Percentiles rank a stretch among this genome's conserved stretches.
phyloP scores from a whole-genome alignment of 2,797 vertebrate species.

The Hemitrygon akajei region DNA sequence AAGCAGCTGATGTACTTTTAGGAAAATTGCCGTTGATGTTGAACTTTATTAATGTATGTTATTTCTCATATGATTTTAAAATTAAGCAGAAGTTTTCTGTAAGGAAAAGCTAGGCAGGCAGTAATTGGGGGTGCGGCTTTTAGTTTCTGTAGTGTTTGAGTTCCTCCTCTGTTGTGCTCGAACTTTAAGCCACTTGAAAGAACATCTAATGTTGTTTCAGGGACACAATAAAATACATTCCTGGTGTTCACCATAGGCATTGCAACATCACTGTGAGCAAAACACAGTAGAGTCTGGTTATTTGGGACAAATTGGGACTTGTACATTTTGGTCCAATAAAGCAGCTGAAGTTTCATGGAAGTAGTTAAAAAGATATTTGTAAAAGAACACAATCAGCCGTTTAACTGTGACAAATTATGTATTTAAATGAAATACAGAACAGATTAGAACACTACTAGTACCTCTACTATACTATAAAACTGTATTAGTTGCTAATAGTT shows the following conservation, averaged over 20 bases:
- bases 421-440: too few relatives aligned
- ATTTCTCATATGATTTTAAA: not conserved
- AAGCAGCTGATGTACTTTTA: conserved; percentile 50
- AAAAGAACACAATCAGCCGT: too few relatives aligned
- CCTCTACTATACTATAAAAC: too few relatives aligned
- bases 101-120: not conserved
- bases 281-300: too few relatives aligned
- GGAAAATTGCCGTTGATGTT: conserved; percentile 46
- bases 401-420: too few relatives aligned
- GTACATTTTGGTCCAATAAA: too few relatives aligned
- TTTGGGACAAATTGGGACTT: too few relatives aligned
- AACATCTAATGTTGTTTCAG: not conserved
- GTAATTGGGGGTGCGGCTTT: not conserved
- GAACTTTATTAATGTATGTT: conserved; percentile 26
- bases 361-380: too few relatives aligned
- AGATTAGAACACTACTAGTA: too few relatives aligned
- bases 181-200: not conserved
- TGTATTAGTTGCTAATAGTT: too few relatives aligned
- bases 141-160: not conserved
- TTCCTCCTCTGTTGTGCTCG: not conserved
- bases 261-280: not conserved
- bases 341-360: too few relatives aligned
- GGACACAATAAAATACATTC: not conserved
- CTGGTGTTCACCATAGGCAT: not conserved
- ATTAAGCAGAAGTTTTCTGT: not conserved